phyloP scores from a whole-genome alignment of 2,797 vertebrate species.

The Squalus acanthias region DNA sequence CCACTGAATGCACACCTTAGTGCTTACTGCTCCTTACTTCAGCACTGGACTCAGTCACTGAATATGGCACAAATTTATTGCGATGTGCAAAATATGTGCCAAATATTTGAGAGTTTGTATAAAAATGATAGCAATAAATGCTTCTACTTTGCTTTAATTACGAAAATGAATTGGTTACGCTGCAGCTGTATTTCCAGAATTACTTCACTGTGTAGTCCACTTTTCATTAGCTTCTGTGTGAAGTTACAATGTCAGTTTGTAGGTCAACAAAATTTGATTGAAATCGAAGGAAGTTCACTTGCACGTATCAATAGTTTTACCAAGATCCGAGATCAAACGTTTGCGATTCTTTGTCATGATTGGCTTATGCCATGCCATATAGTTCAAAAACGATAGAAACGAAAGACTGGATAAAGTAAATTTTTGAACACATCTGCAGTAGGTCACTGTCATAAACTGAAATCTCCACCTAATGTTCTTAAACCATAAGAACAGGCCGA shows the following conservation, averaged over 20 bases:
- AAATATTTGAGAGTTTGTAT: neutral
- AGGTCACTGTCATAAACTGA: neutral
- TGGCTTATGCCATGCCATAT: neutral
- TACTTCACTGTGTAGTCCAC: neutral
- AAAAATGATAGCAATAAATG: neutral
- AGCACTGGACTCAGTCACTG: neutral
- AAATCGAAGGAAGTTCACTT: too few species aligned
- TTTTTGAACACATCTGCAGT: neutral
- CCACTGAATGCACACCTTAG: neutral
- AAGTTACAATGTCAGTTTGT: neutral
- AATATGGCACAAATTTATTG: neutral
- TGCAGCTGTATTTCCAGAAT: neutral
- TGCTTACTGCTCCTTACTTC: neutral
- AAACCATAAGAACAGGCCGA: neutral
- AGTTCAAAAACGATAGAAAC: neutral
- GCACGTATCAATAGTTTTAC: too few species aligned
- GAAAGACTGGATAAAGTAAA: neutral
- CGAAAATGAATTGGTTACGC: neutral
- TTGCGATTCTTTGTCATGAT: neutral
- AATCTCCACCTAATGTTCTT: neutral
- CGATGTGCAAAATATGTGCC: neutral
- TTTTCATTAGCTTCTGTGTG: neutral
- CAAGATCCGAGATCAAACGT: too few species aligned
- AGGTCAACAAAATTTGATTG: neutral
- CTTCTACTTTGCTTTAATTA: neutral